Evolutionary conservation across 2,888 invertebrate genomes (phyloP), one percentile per base, ranked within the genome.

Genomic region (Cerceris ruficornis): DNA sequence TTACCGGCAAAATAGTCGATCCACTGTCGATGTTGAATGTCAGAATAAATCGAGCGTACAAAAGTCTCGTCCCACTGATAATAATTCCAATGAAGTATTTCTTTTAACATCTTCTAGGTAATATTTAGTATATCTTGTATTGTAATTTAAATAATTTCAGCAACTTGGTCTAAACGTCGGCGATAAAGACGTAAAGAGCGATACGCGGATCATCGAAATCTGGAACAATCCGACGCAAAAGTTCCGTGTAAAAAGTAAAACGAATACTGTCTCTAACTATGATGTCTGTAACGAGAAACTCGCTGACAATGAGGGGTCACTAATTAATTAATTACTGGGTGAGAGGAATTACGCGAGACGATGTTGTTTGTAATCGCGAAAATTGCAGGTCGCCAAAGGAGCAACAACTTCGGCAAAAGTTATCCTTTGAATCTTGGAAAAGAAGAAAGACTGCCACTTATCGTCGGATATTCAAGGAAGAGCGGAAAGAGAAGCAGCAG

Each of bases 391-490:
- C 39, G 15, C 4, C 13, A n/a, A 59, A 59, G 7, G 54, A 13
- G 42, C 54, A 41, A n/a, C 43, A 7, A 54, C 59, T 11, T 42
- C 5, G 7, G 0, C 42, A 11, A 28, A 59, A n/a, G 50, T 65
- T 80, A 60, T 73, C 88, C 6, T 88, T 87, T 14, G 83, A 88
- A 2, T 66, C 65, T 59, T 88, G 87, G 88, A 88, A 78, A 28
- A 73, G 61, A 50, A 75, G 46, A 11, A 88, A 88, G 57, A 83
- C 65, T 2, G 58, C 64, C 13, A 64, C 17, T 2, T 83, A 84
- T 41, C 77, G 65, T 49, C 75, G 62, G 11, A 2, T 82, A 11
- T 15, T 84, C 9, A 82, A 75, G 50, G 70, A 81, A 46, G 65
- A 82, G n/a, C 67, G 79, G 14, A 64, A 59, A 13, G 73, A 81